phyloP scores from a whole-genome alignment of 2,888 invertebrate genomes.

The Zelleria hepariella region DNA sequence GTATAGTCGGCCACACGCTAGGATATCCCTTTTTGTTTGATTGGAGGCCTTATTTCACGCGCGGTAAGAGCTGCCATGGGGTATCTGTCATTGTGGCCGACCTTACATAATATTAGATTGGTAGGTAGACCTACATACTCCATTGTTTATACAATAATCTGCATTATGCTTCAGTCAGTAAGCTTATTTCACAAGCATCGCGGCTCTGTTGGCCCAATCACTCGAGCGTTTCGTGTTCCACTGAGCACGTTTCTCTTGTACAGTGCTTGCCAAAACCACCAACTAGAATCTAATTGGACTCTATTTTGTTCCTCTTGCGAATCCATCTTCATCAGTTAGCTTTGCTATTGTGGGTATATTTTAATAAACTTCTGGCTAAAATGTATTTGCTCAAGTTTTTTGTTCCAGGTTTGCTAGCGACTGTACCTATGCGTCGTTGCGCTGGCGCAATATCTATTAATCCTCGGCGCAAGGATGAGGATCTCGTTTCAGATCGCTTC shows the following conservation, averaged over 20 bases:
- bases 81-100: too few relatives aligned
- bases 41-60: too few relatives aligned
- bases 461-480: slow-evolving; percentile 28
- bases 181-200: background rate
- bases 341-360: too few relatives aligned
- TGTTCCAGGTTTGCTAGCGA: background rate
- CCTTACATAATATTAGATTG: background rate
- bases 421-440: background rate
- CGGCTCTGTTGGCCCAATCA: background rate
- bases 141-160: background rate
- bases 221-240: background rate
- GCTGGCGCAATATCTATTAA: slow-evolving; percentile 14
- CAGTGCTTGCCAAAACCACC: background rate
- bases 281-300: background rate
- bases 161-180: background rate
- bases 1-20: too few relatives aligned
- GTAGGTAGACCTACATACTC: too few relatives aligned
- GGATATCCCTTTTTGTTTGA: too few relatives aligned
- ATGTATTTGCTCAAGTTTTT: background rate
- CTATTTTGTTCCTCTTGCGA: too few relatives aligned
- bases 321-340: too few relatives aligned
- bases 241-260: background rate
- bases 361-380: background rate
- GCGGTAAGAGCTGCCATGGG: too few relatives aligned
- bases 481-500: slow-evolving; percentile 44